Percentiles rank a stretch among this genome's conserved stretches.
Conservation (phyloP, 2,797 vertebrate species). For the Phyllotis vaccarum region DNA sequence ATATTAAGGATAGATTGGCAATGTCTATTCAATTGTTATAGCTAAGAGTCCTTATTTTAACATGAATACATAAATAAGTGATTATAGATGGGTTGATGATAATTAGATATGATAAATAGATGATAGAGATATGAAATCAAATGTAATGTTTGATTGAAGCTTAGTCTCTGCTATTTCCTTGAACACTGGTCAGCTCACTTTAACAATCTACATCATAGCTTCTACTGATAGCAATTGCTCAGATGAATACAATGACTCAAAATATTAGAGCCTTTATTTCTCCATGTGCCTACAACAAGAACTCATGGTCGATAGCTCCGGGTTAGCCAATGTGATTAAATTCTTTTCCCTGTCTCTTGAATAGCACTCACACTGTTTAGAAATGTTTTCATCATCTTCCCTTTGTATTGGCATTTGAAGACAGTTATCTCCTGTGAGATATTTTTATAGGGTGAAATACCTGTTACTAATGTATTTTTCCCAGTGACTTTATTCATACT, state of each 20-base stretch:
- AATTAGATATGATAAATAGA: not conserved
- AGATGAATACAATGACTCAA: not conserved
- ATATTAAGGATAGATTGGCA: not conserved
- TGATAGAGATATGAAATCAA: not conserved
- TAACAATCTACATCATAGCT: not conserved
- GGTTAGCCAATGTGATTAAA: fast-evolving
- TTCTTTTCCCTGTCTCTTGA: not conserved
- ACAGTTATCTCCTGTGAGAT: not conserved
- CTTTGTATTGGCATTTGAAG: not conserved
- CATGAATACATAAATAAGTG: not conserved
- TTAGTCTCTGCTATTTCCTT: not conserved
- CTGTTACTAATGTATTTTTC: not conserved
- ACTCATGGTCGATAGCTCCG: fast-evolving
- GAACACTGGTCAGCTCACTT: not conserved
- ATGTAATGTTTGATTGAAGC: not conserved
- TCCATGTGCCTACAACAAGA: fast-evolving
- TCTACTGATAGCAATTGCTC: not conserved
- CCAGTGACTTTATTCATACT: not conserved
- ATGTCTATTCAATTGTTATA: not conserved
- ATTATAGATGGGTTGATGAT: not conserved
- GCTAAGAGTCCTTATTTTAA: not conserved
- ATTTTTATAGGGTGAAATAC: not conserved
- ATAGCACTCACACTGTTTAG: fast-evolving
- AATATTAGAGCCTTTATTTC: not conserved
- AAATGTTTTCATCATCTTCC: not conserved